Evolutionary conservation across 2,113 vertebrate genomes (phyloP).

Genomic region (Petrocephalus zakoni): DNA sequence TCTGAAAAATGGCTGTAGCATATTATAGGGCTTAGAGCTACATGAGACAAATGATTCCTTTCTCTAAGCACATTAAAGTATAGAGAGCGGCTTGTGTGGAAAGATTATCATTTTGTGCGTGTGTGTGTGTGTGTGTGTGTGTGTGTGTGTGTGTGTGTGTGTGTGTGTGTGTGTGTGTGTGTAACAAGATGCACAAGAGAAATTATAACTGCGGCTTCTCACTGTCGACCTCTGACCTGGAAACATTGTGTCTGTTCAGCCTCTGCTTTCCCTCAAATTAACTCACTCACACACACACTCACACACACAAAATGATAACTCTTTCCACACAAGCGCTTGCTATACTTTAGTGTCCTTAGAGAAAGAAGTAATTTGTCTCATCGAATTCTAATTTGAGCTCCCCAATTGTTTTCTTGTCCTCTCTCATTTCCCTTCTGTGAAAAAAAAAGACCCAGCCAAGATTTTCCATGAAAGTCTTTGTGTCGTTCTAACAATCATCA

Average conservation of each 20-base stretch:
- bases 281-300: neutral
- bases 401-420: neutral
- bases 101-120: no score
- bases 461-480: neutral
- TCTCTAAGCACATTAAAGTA: no score
- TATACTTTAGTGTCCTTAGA: neutral
- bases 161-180: neutral
- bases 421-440: neutral
- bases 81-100: no score
- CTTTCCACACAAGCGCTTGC: neutral
- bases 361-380: neutral
- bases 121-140: neutral
- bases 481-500: neutral
- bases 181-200: neutral
- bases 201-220: neutral
- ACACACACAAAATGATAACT: neutral
- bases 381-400: neutral
- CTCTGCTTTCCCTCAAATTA: constrained; percentile 14
- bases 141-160: neutral
- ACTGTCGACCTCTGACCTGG: neutral
- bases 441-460: neutral
- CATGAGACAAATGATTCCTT: no score
- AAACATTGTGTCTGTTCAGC: neutral
- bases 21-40: no score
- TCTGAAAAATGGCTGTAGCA: no score